A percentile compares a stretch with the other conserved stretches of the same genome.
phyloP scores from a whole-genome alignment of 2,888 invertebrate genomes.

The Ichneumoninae sp. region DNA sequence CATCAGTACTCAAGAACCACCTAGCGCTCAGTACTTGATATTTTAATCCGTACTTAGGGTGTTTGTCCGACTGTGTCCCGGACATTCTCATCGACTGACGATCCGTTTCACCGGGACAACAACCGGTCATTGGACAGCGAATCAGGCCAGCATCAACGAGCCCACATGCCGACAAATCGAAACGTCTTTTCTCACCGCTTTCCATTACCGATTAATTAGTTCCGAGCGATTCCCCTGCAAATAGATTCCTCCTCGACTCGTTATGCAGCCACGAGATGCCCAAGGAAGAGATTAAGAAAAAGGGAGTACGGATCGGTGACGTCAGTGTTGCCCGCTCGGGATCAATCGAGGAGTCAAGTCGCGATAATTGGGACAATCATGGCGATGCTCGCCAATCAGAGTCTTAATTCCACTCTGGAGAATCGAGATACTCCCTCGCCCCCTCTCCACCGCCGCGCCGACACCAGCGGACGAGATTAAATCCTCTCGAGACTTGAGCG shows the following conservation, averaged over 20 bases:
- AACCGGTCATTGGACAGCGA: background rate
- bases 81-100: background rate
- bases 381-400: constrained; percentile 76
- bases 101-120: background rate
- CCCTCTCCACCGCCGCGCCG: background rate
- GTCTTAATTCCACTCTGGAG: constrained; percentile 68
- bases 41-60: too few relatives aligned
- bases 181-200: constrained; percentile 2
- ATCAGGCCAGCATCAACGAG: too few relatives aligned
- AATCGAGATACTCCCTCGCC: constrained; percentile 30
- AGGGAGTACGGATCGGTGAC: constrained; percentile 40
- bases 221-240: background rate
- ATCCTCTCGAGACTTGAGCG: constrained; percentile 24
- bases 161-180: background rate
- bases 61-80: background rate
- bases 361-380: constrained; percentile 83
- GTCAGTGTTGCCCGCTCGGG: constrained; percentile 77
- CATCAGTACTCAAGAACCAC: too few relatives aligned
- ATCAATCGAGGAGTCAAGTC: constrained; percentile 83
- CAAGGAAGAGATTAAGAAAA: background rate
- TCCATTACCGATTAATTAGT: background rate
- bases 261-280: background rate
- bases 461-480: constrained; percentile 7
- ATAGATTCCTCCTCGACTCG: background rate
- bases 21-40: too few relatives aligned